Evolutionary conservation across 2,888 invertebrate genomes (phyloP).

Genomic region (Drosophila pseudotalamancana): DNA sequence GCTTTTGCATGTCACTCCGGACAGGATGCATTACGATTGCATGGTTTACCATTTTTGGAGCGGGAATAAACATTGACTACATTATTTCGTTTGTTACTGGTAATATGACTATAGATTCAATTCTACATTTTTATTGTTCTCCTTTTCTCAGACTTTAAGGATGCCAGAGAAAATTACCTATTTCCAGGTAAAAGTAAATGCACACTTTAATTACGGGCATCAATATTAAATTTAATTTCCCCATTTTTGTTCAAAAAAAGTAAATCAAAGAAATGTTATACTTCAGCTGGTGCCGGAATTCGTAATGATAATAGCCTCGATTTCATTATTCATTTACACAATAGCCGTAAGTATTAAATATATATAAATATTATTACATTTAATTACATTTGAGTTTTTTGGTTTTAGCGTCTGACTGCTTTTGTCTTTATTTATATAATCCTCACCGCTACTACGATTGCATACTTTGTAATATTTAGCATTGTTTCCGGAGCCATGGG

Average conservation of each 20-base stretch:
- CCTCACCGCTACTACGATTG: background rate
- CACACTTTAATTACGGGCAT: background rate
- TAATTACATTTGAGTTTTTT: background rate
- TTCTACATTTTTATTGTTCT: background rate
- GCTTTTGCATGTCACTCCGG: background rate
- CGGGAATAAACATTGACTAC: background rate
- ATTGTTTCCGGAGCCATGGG: background rate
- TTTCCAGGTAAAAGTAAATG: background rate
- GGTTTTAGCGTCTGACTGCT: too few species aligned
- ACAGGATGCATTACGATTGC: background rate
- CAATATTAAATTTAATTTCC: background rate
- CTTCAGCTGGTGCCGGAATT: background rate
- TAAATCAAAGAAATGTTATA: background rate
- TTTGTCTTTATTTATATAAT: background rate
- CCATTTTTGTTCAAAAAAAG: background rate
- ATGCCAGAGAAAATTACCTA: background rate
- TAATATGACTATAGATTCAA: background rate
- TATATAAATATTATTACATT: background rate
- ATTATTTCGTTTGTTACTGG: background rate
- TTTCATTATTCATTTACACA: background rate
- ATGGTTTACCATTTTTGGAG: background rate
- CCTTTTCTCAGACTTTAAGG: background rate
- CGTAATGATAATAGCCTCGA: background rate
- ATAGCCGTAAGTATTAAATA: background rate
- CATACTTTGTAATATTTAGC: background rate